phyloP scores from a whole-genome alignment of 1,140 invertebrate genomes.

The honey bee (Apis mellifera) region DNA sequence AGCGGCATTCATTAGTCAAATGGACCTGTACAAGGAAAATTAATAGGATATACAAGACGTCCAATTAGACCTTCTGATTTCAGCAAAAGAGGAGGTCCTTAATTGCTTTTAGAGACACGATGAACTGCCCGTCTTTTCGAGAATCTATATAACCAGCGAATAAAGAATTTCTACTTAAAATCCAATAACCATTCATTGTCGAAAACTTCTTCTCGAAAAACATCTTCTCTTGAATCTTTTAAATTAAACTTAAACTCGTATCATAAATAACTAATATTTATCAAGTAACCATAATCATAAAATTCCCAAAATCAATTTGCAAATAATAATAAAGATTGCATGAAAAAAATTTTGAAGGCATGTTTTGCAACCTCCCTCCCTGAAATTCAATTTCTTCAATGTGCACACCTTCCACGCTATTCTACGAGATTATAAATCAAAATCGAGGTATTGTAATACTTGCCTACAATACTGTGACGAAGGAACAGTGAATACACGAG shows the following conservation, averaged over 20 bases:
- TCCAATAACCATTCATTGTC: background rate
- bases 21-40: conserved; percentile 57
- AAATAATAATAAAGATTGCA: background rate
- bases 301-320: background rate
- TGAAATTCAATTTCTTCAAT: background rate
- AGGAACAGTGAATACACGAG: conserved; percentile 15
- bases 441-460: background rate
- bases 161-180: background rate
- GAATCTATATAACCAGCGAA: background rate
- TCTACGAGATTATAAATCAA: conserved; percentile 2
- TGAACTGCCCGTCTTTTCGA: too few relatives aligned
- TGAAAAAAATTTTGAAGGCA: too few relatives aligned
- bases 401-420: background rate
- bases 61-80: conserved; percentile 40
- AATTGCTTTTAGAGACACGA: conserved; percentile 6
- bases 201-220: accelerated
- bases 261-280: background rate
- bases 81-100: conserved; percentile 56
- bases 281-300: background rate
- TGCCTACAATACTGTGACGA: background rate
- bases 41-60: conserved; percentile 55
- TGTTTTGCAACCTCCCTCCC: background rate
- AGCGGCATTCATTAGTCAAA: conserved; percentile 63
- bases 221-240: background rate
- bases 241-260: background rate